Conservation (phyloP, 2,113 vertebrate species). For the Himantopus leucocephalus region DNA sequence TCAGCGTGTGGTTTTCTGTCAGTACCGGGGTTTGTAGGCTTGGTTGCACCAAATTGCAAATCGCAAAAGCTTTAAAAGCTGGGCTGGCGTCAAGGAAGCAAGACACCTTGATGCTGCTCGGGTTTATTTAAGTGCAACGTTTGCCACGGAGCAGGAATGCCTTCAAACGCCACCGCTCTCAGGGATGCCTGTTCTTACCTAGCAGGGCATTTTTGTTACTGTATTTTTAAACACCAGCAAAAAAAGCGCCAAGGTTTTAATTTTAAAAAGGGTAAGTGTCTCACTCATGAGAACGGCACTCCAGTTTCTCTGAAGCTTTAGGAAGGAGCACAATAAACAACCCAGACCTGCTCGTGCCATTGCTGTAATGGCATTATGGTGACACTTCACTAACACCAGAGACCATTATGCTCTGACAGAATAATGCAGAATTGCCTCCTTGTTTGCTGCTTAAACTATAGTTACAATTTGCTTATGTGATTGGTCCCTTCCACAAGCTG, state of each 20-base stretch:
- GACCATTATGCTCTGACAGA: background rate
- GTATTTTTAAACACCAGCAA: background rate
- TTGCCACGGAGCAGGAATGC: background rate
- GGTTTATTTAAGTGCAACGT: background rate
- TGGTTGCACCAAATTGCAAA: background rate
- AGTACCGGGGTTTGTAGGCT: background rate
- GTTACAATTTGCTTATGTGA: background rate
- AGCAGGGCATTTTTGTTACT: background rate
- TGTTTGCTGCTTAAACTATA: background rate
- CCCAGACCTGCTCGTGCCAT: background rate
- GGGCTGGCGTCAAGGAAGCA: fast-evolving
- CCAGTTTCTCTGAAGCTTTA: background rate
- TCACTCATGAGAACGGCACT: background rate
- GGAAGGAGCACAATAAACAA: background rate
- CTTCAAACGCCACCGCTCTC: fast-evolving
- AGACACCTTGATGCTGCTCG: fast-evolving
- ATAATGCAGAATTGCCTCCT: background rate
- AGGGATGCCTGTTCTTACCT: background rate
- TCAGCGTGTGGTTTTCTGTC: fast-evolving
- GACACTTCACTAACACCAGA: background rate
- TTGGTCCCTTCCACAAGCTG: background rate
- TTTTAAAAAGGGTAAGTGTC: background rate
- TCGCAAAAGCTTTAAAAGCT: background rate
- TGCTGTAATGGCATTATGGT: background rate
- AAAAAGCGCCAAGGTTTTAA: background rate